phyloP scores from a whole-genome alignment of 2,888 invertebrate genomes.

The Drepana falcataria region DNA sequence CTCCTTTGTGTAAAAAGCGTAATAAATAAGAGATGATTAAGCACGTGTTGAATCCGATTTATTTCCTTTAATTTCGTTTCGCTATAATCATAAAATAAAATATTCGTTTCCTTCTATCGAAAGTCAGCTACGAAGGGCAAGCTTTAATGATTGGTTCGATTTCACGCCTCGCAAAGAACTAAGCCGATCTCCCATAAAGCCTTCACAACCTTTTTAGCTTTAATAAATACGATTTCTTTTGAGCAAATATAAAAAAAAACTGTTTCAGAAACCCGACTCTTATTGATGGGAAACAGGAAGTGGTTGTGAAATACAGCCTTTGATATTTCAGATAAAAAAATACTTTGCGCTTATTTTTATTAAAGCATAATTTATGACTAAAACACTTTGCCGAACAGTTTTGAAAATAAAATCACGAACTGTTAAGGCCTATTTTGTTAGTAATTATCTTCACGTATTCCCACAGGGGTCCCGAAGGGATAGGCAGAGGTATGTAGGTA shows the following conservation, averaged over 20 bases:
- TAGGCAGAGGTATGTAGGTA: too few relatives aligned
- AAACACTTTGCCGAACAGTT: too few relatives aligned
- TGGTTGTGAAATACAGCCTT: neutral
- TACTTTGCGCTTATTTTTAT: too few relatives aligned
- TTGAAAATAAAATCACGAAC: too few relatives aligned
- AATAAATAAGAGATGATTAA: too few relatives aligned
- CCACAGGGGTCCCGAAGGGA: too few relatives aligned
- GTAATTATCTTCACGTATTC: too few relatives aligned
- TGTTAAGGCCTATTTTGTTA: too few relatives aligned
- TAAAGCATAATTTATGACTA: too few relatives aligned
- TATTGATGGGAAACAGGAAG: neutral
- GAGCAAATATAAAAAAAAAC: neutral
- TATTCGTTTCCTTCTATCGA: neutral
- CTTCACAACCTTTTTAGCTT: neutral
- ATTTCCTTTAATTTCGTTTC: neutral
- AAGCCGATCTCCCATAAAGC: neutral
- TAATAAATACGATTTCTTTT: neutral
- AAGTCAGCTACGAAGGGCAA: neutral
- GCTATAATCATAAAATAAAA: neutral
- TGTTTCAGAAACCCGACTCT: neutral
- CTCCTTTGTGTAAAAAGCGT: too few relatives aligned
- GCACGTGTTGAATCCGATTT: neutral
- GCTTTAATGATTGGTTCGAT: constrained; percentile 1
- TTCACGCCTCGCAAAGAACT: neutral
- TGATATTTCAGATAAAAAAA: neutral